Evolutionary conservation across 2,888 invertebrate species (phyloP).

Genomic region (Volucella inanis): DNA sequence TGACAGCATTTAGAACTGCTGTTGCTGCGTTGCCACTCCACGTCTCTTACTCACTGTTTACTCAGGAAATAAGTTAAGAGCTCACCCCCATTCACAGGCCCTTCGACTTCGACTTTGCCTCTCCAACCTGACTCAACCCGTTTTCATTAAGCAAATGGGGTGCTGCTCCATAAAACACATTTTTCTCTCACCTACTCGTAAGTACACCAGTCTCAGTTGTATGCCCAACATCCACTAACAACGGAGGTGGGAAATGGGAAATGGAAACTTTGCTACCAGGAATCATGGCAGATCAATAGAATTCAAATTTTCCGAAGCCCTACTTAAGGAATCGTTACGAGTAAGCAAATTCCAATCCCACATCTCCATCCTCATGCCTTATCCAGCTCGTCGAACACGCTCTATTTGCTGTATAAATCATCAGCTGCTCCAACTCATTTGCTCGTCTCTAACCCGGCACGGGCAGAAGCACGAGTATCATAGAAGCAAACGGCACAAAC

Average conservation of each 20-base stretch:
- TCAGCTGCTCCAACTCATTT: slow-evolving; percentile 67
- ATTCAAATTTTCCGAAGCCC: slow-evolving; percentile 71
- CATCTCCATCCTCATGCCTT: neutral
- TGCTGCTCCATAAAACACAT: slow-evolving; percentile 72
- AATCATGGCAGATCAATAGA: slow-evolving; percentile 71
- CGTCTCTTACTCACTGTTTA: slow-evolving; percentile 37
- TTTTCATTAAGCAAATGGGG: slow-evolving; percentile 72
- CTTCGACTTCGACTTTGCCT: too few relatives aligned
- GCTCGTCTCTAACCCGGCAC: neutral
- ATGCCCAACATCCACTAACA: neutral
- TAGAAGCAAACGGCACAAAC: too few relatives aligned
- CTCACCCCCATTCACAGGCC: neutral
- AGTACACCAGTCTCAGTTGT: slow-evolving; percentile 26
- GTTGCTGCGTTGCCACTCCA: slow-evolving; percentile 15
- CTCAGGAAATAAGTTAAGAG: slow-evolving; percentile 53
- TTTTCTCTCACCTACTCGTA: slow-evolving; percentile 49
- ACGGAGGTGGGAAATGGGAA: too few relatives aligned
- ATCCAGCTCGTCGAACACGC: slow-evolving; percentile 44
- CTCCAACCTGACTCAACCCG: slow-evolving; percentile 25
- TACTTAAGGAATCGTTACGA: slow-evolving; percentile 70
- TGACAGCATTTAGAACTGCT: slow-evolving; percentile 65
- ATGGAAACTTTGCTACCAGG: slow-evolving; percentile 13
- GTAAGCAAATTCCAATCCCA: slow-evolving; percentile 61
- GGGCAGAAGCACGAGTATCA: neutral
- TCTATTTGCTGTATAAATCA: slow-evolving; percentile 74